Percentiles rank a stretch among this genome's conserved stretches.
phyloP scores from a whole-genome alignment of 2,797 vertebrate species.

The Luscinia megarhynchos region DNA sequence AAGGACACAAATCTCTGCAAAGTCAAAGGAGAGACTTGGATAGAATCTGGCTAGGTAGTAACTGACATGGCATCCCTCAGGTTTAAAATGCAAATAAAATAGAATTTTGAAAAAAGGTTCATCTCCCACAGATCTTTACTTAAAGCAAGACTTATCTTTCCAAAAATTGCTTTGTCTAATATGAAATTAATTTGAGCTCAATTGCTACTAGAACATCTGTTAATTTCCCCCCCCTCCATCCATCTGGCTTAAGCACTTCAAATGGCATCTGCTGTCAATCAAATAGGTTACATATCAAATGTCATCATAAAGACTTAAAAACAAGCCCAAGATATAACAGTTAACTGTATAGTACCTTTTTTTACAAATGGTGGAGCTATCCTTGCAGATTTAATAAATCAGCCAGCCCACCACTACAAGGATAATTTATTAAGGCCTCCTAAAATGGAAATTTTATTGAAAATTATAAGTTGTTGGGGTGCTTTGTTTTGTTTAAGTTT shows the following conservation, averaged over 20 bases:
- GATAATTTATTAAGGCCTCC: neutral
- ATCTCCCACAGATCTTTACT: neutral
- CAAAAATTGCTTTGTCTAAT: neutral
- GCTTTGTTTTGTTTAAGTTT: neutral
- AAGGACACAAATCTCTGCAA: neutral
- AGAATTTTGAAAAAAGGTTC: neutral
- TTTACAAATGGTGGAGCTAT: neutral
- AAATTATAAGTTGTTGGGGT: neutral
- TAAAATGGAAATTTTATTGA: neutral
- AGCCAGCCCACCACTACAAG: neutral
- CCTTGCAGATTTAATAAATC: neutral
- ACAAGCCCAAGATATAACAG: neutral
- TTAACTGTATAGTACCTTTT: neutral
- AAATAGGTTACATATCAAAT: conserved; percentile 10
- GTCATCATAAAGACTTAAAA: neutral
- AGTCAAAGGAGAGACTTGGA: neutral
- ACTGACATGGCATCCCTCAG: neutral
- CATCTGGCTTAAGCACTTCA: conserved; percentile 38
- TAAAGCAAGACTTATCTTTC: neutral
- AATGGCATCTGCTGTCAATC: conserved; percentile 29
- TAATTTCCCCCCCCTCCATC: neutral
- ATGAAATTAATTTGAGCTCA: conserved; percentile 35
- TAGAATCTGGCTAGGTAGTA: neutral
- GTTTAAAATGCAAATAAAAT: neutral
- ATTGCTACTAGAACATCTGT: conserved; percentile 30